A percentile compares a stretch with the other conserved stretches of the same genome.
Evolutionary conservation across 2,888 invertebrate species (phyloP).

Genomic region (Holacanthella duospinosa): DNA sequence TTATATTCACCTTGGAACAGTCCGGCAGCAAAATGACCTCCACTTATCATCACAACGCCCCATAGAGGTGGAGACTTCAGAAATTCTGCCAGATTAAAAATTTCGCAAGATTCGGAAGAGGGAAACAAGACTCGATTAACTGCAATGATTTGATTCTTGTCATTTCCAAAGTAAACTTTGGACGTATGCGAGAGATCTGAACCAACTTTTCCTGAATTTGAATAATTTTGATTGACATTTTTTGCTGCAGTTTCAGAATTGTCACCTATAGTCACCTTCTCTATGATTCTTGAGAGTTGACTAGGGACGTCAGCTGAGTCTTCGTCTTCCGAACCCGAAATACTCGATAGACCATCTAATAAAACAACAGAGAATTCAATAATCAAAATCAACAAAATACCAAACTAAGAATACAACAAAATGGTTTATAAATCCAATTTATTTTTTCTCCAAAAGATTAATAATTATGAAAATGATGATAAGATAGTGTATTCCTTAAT

Average conservation of each 20-base stretch:
- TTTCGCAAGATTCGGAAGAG: slow-evolving; percentile 50
- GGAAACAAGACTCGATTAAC: slow-evolving; percentile 61
- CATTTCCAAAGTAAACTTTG: neutral
- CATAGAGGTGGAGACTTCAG: slow-evolving; percentile 46
- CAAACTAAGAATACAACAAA: no score
- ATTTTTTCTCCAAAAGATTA: no score
- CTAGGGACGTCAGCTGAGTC: slow-evolving; percentile 20
- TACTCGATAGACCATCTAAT: slow-evolving; percentile 54
- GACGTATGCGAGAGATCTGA: no score
- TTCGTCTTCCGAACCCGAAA: slow-evolving; percentile 54
- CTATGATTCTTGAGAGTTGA: slow-evolving; percentile 9
- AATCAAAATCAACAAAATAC: no score
- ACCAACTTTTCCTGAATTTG: no score
- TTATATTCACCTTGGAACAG: slow-evolving; percentile 49
- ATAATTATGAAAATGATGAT: no score
- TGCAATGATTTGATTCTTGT: neutral
- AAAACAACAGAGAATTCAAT: no score
- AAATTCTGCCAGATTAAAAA: slow-evolving; percentile 32
- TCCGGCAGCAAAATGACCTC: slow-evolving; percentile 70
- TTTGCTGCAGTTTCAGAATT: neutral
- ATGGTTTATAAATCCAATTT: no score
- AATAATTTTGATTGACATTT: no score
- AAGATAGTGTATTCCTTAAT: no score
- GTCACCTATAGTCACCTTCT: slow-evolving; percentile 10
- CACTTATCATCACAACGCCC: slow-evolving; percentile 72